These are phyloP conservation scores for Meta bourneti DNA, from an alignment of 2,888 invertebrate species.

Conservation along the genomic window DNA sequence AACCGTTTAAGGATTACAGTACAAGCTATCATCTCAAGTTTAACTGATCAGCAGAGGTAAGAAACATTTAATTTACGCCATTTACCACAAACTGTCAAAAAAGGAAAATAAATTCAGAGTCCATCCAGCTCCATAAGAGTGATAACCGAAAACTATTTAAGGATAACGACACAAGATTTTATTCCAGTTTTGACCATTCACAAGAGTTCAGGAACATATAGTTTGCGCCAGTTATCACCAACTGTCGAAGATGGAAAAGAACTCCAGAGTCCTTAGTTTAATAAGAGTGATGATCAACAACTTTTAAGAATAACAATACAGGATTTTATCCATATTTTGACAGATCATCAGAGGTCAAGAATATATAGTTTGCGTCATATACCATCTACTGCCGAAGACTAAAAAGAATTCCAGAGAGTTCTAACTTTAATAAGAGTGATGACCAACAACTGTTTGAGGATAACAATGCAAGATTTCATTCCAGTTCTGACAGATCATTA, in stretches of 20 bases:
- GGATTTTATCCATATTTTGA: background rate
- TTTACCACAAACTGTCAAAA: too few relatives aligned
- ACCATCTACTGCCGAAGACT: background rate
- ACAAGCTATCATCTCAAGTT: too few relatives aligned
- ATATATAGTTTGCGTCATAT: background rate
- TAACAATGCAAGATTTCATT: background rate
- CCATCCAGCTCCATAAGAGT: too few relatives aligned
- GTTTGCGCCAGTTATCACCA: background rate
- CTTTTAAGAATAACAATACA: background rate
- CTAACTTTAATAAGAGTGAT: background rate
- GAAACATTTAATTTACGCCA: too few relatives aligned
- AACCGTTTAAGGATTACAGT: too few relatives aligned
- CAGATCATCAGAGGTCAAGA: background rate
- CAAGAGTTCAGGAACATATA: too few relatives aligned
- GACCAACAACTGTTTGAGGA: background rate
- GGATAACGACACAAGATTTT: too few relatives aligned
- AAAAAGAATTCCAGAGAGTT: too few relatives aligned
- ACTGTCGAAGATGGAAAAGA: background rate
- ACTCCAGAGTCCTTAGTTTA: background rate
- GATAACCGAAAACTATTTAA: too few relatives aligned
- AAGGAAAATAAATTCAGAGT: too few relatives aligned
- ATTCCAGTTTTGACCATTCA: too few relatives aligned
- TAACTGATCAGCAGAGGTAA: too few relatives aligned
- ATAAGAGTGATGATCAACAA: background rate
- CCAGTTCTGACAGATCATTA: background rate